Conservation (phyloP, 2,113 vertebrate genomes). For the Aptenodytes patagonicus region DNA sequence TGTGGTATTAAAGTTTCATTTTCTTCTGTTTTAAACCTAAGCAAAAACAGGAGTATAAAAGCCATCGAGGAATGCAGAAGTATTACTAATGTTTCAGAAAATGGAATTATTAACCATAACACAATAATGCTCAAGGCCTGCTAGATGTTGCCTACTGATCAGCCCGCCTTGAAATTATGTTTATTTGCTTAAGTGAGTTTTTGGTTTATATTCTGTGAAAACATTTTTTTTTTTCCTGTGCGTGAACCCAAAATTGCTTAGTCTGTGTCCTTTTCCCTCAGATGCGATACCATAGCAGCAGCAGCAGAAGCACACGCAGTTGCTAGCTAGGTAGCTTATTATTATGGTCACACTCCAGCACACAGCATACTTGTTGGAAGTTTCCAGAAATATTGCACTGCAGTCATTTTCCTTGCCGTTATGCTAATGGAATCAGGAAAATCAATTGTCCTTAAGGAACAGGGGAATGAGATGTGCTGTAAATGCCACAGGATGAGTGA, state of each 20-base stretch:
- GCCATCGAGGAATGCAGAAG: slow-evolving; percentile 13
- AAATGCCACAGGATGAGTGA: slow-evolving; percentile 93
- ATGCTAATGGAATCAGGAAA: slow-evolving; percentile 94
- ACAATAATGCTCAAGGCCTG: slow-evolving; percentile 55
- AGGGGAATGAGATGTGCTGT: slow-evolving; percentile 89
- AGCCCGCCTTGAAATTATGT: slow-evolving; percentile 62
- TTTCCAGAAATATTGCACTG: slow-evolving; percentile 89
- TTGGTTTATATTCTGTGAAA: slow-evolving; percentile 60
- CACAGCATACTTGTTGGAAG: slow-evolving; percentile 84
- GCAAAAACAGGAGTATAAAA: slow-evolving; percentile 41
- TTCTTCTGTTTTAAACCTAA: slow-evolving; percentile 33
- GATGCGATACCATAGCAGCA: slow-evolving; percentile 58
- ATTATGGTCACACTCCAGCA: slow-evolving; percentile 81
- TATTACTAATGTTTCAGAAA: slow-evolving; percentile 66
- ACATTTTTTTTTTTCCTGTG: neutral
- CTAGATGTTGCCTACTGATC: slow-evolving; percentile 63
- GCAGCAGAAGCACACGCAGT: slow-evolving; percentile 65
- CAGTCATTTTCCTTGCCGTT: slow-evolving; percentile 86
- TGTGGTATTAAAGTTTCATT: slow-evolving; percentile 55
- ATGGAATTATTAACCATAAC: slow-evolving; percentile 67
- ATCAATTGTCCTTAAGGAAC: slow-evolving; percentile 95
- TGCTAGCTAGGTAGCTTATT: slow-evolving; percentile 76
- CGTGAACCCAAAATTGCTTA: slow-evolving; percentile 67
- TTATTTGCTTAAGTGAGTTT: slow-evolving; percentile 67
- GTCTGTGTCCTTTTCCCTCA: slow-evolving; percentile 61